Percentiles rank a stretch among this genome's conserved stretches.
These are phyloP conservation scores for Rhinichthys klamathensis DNA, from an alignment of 2,113 vertebrate species.

Conservation along the genomic window DNA sequence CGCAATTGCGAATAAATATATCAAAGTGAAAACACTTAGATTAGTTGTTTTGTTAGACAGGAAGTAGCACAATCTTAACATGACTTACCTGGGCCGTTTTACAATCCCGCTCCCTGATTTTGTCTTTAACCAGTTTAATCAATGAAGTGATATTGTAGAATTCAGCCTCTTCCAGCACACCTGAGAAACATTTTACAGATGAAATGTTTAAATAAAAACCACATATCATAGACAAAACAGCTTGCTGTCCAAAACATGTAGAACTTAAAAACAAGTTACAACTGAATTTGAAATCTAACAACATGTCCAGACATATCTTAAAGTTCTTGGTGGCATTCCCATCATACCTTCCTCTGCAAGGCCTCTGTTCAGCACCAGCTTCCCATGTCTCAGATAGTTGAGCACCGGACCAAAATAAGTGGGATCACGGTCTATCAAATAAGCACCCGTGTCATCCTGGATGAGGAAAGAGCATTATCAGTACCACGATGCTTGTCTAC, in stretches of 20 bases:
- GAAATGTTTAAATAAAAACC: neutral
- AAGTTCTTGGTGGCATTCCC: neutral
- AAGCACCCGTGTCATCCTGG: slow-evolving; percentile 97
- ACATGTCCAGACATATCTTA: neutral
- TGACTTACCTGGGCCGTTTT: slow-evolving; percentile 90
- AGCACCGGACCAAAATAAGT: slow-evolving; percentile 98
- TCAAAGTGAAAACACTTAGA: too few relatives aligned
- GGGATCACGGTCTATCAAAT: slow-evolving; percentile 97
- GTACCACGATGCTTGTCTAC: neutral
- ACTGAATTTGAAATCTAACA: neutral
- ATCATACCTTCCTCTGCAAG: slow-evolving; percentile 93
- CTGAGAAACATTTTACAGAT: slow-evolving; percentile 66
- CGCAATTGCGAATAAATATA: too few relatives aligned
- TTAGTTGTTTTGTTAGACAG: neutral
- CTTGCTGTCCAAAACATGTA: neutral
- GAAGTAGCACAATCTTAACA: neutral
- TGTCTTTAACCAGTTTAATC: slow-evolving; percentile 98
- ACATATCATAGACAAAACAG: neutral
- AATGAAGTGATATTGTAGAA: slow-evolving; percentile 99
- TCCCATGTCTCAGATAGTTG: slow-evolving; percentile 97
- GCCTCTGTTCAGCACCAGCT: slow-evolving; percentile 97
- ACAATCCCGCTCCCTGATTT: slow-evolving; percentile 97
- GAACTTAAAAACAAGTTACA: neutral
- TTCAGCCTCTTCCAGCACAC: slow-evolving; percentile 97
- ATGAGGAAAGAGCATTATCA: neutral